Evolutionary conservation across 2,888 invertebrate genomes (phyloP), one percentile per base, ranked within the genome.

Genomic region (Chrysolina americana): DNA sequence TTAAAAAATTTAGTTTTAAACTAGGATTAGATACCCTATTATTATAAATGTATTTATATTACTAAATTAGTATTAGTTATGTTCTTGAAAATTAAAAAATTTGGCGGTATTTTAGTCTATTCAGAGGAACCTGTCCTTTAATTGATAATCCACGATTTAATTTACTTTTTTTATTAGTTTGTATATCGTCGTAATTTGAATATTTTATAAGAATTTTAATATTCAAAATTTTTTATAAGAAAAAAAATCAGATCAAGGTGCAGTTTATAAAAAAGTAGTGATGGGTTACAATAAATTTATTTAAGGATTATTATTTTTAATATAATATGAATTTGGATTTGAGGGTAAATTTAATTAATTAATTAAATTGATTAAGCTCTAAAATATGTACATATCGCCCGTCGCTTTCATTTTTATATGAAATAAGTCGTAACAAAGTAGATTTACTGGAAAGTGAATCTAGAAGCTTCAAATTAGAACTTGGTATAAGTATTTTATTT

Each of bases 361-460:
- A 86, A 85, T 83, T 89, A 88, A 88, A 88, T 90, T 92, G 91
- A 92, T 90, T 91, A 70, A 86, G 90, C 90, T 88, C 90, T 92
- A 89, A 90, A 90, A 90, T 92, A 92, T 92, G 93, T 90, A 93
- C 93, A 93, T 90, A 94, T 93, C 91, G 93, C 93, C 93, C 93
- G 93, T 93, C 93, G 89, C 92, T 93, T 92, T 92, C 91, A 89
- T 89, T 86, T 82, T 78, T 90, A 92, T 83, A 88, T 91, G 91
- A 89, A 92, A 93, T 92, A 94, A 93, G 93, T 93, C 93, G 93
- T 93, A 94, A 93, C n/a, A 47, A 47, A 47, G n/a, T 47, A 8
- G 47, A 13, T 47, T 47, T 47, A n/a, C n/a, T 47, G 47, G 6
- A 47, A 15, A 47, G 5, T 28, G 28, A 28, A 47, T n/a, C n/a